Conservation (phyloP, 2,797 vertebrate genomes). For the Lerista edwardsae region DNA sequence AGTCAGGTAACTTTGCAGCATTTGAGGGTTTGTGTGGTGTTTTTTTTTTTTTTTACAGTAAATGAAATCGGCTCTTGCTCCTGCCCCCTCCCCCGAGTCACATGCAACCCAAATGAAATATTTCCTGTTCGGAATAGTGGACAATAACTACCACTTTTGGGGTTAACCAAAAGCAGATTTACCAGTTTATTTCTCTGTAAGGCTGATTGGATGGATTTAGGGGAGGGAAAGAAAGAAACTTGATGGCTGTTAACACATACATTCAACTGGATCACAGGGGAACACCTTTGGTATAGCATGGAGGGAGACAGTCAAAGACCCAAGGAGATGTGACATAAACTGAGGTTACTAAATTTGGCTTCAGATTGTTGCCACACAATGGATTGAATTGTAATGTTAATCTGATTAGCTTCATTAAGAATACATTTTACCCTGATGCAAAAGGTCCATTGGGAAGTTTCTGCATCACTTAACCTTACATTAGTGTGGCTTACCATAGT, state of each 20-base stretch:
- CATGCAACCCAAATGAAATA: constrained; percentile 86
- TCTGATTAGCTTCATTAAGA: constrained; percentile 69
- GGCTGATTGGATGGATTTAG: constrained; percentile 57
- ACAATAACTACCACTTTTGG: constrained; percentile 75
- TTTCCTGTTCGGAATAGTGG: constrained; percentile 74
- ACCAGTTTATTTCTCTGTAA: constrained; percentile 21
- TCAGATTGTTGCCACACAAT: constrained; percentile 65
- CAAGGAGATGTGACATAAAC: constrained; percentile 54
- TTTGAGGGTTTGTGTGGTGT: constrained; percentile 71
- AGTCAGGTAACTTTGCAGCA: constrained; percentile 92
- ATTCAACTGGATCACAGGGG: constrained; percentile 10
- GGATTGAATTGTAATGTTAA: constrained; percentile 64
- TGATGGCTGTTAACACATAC: neutral
- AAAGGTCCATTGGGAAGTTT: constrained; percentile 44
- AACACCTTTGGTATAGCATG: constrained; percentile 4
- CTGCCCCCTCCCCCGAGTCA: constrained; percentile 68
- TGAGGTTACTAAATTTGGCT: constrained; percentile 65
- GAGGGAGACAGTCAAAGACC: constrained; percentile 54
- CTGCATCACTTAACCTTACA: constrained; percentile 58
- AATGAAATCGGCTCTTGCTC: constrained; percentile 82
- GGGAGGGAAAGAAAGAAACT: neutral
- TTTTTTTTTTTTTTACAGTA: constrained; percentile 75
- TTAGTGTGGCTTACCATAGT: neutral
- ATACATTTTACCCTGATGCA: neutral
- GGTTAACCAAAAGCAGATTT: constrained; percentile 82